Base-by-base conservation (phyloP, 2,888 invertebrate species). In the Chloroclysta siterata region DNA sequence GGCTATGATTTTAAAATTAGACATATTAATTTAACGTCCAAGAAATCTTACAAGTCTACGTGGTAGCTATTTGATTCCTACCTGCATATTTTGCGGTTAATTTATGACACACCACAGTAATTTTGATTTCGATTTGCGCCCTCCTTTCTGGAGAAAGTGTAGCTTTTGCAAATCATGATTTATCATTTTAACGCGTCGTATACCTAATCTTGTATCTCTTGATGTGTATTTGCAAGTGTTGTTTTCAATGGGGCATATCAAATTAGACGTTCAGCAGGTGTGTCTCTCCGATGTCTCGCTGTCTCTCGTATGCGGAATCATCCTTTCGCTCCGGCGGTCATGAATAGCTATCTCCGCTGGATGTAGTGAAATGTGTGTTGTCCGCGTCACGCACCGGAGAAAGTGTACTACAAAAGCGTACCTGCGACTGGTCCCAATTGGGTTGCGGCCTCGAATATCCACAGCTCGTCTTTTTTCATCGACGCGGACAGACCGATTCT, bases 381-480 rank as follows among this genome's bases (percentile, higher is more conserved):
- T 80, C 80, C 82, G 81, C 88, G 89, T 89, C 90, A 89, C 87
- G 87, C 85, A 87, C 73, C 73, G 89, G 92, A 87, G 92, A 93
- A 93, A 93, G 92, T 93, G 89, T 89, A 91, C 88, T 84, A 88
- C 87, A 86, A 87, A 80, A 83, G 77, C 75, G 81, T 85, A 88
- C 87, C 85, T 84, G 84, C 84, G 77, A 86, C 89, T 89, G 90
- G 89, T 87, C 88, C 81, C 88, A 91, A 86, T 90, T 92, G 86
- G 92, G 91, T 89, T 89, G 80, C 81, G 89, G 84, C 90, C 90
- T 90, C 90, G 88, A 90, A 90, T 85, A 81, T 83, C 81, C 82
- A 74, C 80, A 78, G 81, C 77, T 83, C 84, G 84, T 88, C 85
- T 85, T 88, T 79, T 77, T 78, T 74, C 70, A 72, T 72, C 66